A percentile compares a stretch with the other conserved stretches of the same genome.
phyloP scores from a whole-genome alignment of 2,113 vertebrate genomes.

The Procavia capensis region DNA sequence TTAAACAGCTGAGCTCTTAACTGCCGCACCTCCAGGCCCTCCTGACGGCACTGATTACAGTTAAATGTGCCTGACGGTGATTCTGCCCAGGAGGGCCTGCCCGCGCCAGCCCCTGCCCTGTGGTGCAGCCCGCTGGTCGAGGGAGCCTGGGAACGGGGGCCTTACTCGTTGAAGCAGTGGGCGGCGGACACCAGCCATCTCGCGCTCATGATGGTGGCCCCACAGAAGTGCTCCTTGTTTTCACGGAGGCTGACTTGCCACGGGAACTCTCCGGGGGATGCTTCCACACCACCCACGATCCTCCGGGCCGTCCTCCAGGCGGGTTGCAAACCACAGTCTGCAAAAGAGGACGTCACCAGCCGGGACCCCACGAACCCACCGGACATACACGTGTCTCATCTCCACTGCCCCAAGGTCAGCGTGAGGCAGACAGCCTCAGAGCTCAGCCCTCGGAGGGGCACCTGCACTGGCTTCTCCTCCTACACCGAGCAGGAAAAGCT shows the following conservation, averaged over 20 bases:
- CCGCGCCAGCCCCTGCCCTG: too few relatives aligned
- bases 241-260: conserved; percentile 97
- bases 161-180: conserved; percentile 96
- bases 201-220: conserved; percentile 90
- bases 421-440: too few relatives aligned
- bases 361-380: neutral
- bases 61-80: neutral
- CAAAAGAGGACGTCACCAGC: neutral
- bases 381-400: neutral
- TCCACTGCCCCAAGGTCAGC: rapidly evolving
- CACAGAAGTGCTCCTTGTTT: conserved; percentile 91
- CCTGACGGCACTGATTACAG: neutral
- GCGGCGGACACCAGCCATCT: conserved; percentile 96
- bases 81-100: too few relatives aligned
- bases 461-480: too few relatives aligned
- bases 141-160: rapidly evolving
- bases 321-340: conserved; percentile 93
- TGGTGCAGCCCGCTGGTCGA: too few relatives aligned
- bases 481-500: too few relatives aligned
- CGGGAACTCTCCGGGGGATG: conserved; percentile 92
- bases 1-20: too few relatives aligned
- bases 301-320: conserved; percentile 88
- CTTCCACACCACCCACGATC: conserved; percentile 93
- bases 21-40: too few relatives aligned
- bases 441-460: too few relatives aligned